Conservation (phyloP, 2,888 invertebrate species). For the Lathronympha strigana region DNA sequence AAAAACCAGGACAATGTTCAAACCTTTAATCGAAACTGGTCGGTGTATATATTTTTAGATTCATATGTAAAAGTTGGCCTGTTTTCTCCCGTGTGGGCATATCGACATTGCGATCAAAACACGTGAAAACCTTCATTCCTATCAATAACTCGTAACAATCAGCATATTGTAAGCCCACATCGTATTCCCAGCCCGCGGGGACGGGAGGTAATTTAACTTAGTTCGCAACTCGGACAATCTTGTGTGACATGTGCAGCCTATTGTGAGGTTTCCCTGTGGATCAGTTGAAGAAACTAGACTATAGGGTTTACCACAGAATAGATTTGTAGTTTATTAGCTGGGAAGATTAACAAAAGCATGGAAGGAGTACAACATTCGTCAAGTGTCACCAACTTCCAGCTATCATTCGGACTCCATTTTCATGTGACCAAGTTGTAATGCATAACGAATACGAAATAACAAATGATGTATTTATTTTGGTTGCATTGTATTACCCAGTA, state of each 20-base stretch:
- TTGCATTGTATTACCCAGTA: too few relatives aligned
- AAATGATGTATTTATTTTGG: too few relatives aligned
- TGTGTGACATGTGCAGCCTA: constrained; percentile 9
- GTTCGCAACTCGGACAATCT: constrained; percentile 9
- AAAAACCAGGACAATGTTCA: too few relatives aligned
- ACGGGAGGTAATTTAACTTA: constrained; percentile 15
- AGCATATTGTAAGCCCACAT: constrained; percentile 8
- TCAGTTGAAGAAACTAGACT: not conserved
- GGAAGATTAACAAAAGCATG: too few relatives aligned
- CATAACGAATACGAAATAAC: too few relatives aligned
- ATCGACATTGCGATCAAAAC: constrained; percentile 4
- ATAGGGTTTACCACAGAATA: not conserved
- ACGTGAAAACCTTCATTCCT: not conserved
- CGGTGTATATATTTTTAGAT: too few relatives aligned
- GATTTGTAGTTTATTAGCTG: too few relatives aligned
- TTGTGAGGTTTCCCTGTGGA: constrained; percentile 3
- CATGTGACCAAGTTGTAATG: too few relatives aligned
- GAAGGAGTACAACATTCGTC: too few relatives aligned
- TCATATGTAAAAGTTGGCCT: not conserved
- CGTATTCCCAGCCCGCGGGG: not conserved
- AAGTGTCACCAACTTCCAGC: too few relatives aligned
- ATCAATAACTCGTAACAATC: constrained; percentile 3
- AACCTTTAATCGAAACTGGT: too few relatives aligned
- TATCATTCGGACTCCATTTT: too few relatives aligned
- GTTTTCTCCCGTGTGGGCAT: not conserved